Evolutionary conservation across 1,140 invertebrate genomes (phyloP), one percentile per base, ranked within the genome.

Genomic region (Globodera ellingtonae): DNA sequence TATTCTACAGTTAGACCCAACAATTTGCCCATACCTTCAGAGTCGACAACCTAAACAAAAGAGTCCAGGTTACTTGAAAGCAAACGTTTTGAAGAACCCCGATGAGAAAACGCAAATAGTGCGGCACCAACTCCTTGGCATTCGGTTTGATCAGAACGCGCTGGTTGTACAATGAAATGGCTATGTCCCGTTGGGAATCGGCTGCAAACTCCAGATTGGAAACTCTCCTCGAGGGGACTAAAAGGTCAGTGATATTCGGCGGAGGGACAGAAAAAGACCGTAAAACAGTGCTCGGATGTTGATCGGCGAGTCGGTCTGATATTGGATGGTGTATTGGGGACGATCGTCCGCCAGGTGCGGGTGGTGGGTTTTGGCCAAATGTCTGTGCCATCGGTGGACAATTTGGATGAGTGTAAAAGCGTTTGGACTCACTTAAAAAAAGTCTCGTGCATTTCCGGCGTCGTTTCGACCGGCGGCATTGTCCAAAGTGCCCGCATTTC

Each of bases 231-330:
- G 75, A 69, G n/a, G 75, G 75, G 10, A 77, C 75, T 77, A 52
- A 48, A 77, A 44, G 47, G 44, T 21, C 50, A 52, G 10, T 52
- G 50, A 6, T 5, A 76, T 52, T 21, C 3, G 21, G 9, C 15
- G 52, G 7, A 47, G 8, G 24, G 13, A 52, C 93, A 0, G 93
- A 89, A 97, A 94, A 0, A 96, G 96, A 62, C 98, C 93, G 90
- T 98, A 98, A 3, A 98, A 91, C 3, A 98, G 90, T 13, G 95
- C 94, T 82, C 94, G 92, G 21, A 98, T 94, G 86, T 94, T 95
- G 0, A 98, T 85, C 0, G 97, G 96, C 8, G 93, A 95, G 90
- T 98, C 97, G 0, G 95, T 92, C 83, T 83, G 72, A 86, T 91
- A 92, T 47, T 91, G 90, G 46, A 92, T 84, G 66, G 88, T 84